Evolutionary conservation across 2,888 invertebrate species (phyloP).

Genomic region (Bellardia pandia): DNA sequence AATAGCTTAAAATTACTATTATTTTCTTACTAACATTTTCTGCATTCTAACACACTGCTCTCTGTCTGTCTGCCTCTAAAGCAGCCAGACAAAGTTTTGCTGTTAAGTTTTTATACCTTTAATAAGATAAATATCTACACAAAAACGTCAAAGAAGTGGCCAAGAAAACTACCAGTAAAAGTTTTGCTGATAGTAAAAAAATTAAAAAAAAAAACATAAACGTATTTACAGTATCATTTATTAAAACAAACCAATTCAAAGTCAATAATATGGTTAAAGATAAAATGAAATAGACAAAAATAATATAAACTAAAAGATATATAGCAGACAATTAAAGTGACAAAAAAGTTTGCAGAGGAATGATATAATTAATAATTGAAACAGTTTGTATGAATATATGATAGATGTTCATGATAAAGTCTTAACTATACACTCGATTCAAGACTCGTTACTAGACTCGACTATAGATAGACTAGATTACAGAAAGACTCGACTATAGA

Average conservation of each 20-base stretch:
- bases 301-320: neutral
- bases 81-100: conserved; percentile 25
- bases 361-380: too few relatives aligned
- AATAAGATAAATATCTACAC: conserved; percentile 65
- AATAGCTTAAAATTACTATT: too few relatives aligned
- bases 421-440: too few relatives aligned
- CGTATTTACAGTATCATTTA: conserved; percentile 18
- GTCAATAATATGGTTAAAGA: conserved; percentile 42
- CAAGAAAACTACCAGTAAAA: conserved; percentile 34
- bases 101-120: conserved; percentile 58
- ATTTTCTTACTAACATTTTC: too few relatives aligned
- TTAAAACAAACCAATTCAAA: conserved; percentile 51
- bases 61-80: neutral
- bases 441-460: too few relatives aligned
- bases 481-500: too few relatives aligned
- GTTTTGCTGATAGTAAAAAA: conserved; percentile 9
- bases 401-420: too few relatives aligned
- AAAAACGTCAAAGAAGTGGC: neutral
- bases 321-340: neutral
- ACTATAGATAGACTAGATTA: too few relatives aligned
- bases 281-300: neutral
- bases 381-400: too few relatives aligned
- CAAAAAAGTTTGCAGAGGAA: neutral
- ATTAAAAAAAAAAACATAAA: conserved; percentile 12
- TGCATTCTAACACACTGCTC: neutral